Evolutionary conservation across 2,113 vertebrate species (phyloP), one percentile per base, ranked within the genome.

Genomic region (Epinephelus fuscoguttatus): DNA sequence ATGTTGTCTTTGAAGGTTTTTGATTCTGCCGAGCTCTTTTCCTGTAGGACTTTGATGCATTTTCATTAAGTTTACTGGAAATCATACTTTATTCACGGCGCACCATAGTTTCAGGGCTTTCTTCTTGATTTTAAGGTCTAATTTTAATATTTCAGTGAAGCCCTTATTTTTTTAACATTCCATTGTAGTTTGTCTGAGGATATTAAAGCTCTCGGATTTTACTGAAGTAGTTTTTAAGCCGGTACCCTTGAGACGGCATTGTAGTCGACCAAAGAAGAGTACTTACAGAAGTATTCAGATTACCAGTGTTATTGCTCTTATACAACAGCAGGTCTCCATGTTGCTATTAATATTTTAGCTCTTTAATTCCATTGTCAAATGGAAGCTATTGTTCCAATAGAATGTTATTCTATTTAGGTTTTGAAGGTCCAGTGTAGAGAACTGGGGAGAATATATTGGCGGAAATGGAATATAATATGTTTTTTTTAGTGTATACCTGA

Each of bases 171-270:
- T 79, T 68, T 27, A 37, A 17, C 25, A 23, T 70, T 60, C 69
- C 60, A 80, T 62, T 84, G 67, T 56, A 50, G 70, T 84, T 85
- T 72, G 64, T 78, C 59, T 61, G 66, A 82, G 63, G 47, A 81
- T 78, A 75, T 78, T 63, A 68, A 69, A 66, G 59, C 47, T 75
- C 56, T 45, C 37, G 50, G 57, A 42, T 73, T 75, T 61, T 13
- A 66, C 57, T 70, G 40, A 56, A 56, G 70, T 80, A 60, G 42
- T 33, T 78, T 80, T 69, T 56, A 33, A 52, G n/a, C 71, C 25
- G 52, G 49, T 71, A 49, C 75, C 66, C 66, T 67, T 64, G 70
- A 86, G 63, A 79, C 66, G 64, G 75, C 60, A 61, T 56, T 59
- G 57, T 45, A 56, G 21, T 42, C 23, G 68, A 84, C 25, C 17